Percentiles rank a stretch among this genome's conserved stretches.
phyloP scores from a whole-genome alignment of 2,113 vertebrate genomes.

The Riparia riparia region DNA sequence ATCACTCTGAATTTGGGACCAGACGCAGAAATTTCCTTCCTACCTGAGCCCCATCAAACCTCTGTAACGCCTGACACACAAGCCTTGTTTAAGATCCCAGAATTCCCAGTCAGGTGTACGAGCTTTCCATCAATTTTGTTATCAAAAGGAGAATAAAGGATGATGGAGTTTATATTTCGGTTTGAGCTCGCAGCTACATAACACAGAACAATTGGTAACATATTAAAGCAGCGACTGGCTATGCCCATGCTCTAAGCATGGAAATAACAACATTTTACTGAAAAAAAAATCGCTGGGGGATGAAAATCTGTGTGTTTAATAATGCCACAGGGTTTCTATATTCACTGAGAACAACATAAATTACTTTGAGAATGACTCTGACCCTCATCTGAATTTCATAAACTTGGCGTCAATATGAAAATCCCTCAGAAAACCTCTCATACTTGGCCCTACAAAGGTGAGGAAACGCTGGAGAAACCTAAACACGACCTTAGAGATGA shows the following conservation, averaged over 20 bases:
- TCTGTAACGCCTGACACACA: accelerated
- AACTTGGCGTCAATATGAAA: not conserved
- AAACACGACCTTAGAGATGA: not conserved
- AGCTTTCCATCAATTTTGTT: not conserved
- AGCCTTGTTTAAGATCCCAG: not conserved
- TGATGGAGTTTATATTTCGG: not conserved
- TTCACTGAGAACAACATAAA: not conserved
- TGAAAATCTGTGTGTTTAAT: not conserved
- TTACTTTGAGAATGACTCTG: not conserved
- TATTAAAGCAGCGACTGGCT: not conserved
- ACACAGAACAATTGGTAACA: not conserved
- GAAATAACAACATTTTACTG: not conserved
- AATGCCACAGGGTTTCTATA: not conserved
- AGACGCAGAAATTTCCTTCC: not conserved
- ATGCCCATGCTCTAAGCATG: not conserved
- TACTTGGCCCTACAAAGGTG: not conserved
- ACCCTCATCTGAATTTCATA: not conserved
- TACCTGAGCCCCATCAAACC: not conserved
- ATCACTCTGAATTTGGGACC: not conserved
- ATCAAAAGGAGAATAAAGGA: not conserved
- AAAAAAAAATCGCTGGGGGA: not conserved
- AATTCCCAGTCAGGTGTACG: not conserved
- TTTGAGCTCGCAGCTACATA: not conserved
- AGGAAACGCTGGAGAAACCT: not conserved
- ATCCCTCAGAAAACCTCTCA: not conserved